These are phyloP conservation scores for Parasteatoda tepidariorum DNA, from an alignment of 1,140 invertebrate genomes.

Conservation along the genomic window DNA sequence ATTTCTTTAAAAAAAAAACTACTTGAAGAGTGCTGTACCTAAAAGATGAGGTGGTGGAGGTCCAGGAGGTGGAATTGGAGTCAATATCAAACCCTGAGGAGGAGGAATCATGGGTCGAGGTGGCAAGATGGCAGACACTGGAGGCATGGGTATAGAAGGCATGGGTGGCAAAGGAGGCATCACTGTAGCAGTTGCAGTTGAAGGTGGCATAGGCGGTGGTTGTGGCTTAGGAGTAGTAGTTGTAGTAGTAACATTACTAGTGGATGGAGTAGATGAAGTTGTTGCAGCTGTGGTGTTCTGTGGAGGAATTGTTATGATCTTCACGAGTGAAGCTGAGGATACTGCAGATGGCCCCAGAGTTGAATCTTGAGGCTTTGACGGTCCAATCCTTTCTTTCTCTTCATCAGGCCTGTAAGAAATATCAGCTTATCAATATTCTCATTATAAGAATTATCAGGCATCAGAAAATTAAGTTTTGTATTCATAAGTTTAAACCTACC, in stretches of 20 bases:
- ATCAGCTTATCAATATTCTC: not conserved
- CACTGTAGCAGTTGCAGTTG: constrained; percentile 44
- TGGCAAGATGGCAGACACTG: constrained; percentile 66
- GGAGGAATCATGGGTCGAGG: constrained; percentile 54
- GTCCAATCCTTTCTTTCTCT: constrained; percentile 82
- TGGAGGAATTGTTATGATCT: constrained; percentile 18
- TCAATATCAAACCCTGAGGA: constrained; percentile 54
- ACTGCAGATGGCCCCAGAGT: constrained; percentile 74
- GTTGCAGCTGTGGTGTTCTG: constrained; percentile 10
- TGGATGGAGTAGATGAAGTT: constrained; percentile 49
- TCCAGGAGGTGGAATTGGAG: constrained; percentile 71
- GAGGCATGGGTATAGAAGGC: constrained; percentile 72
- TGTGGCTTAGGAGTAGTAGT: constrained; percentile 64
- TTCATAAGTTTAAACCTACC: too few species aligned
- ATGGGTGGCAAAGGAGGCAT: constrained; percentile 26
- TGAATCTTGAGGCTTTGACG: constrained; percentile 72
- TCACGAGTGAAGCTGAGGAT: constrained; percentile 7
- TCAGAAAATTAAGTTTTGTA: too few species aligned
- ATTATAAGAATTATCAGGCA: too few species aligned
- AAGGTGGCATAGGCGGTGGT: constrained; percentile 62
- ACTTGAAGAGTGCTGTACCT: too few species aligned
- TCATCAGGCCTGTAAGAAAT: constrained; percentile 79
- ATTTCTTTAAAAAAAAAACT: too few species aligned
- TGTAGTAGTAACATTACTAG: constrained; percentile 62
- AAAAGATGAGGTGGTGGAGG: constrained; percentile 73